Base-by-base conservation (phyloP, 1,140 invertebrate species). In the Acromyrmex charruanus region DNA sequence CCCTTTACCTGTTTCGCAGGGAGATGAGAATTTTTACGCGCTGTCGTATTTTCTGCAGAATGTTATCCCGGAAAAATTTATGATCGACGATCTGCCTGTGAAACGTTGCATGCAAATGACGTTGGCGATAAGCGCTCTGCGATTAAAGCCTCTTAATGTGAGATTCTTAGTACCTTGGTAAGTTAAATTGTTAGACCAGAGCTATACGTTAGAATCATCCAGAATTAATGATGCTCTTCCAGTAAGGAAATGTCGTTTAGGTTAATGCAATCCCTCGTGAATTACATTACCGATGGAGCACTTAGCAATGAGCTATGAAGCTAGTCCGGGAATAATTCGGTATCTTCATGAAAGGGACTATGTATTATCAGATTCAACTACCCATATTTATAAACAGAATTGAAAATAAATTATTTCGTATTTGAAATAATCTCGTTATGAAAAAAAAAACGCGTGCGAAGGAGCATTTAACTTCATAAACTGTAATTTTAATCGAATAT, bases 111-210 rank as follows among this genome's bases (percentile, higher is more conserved):
- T 84, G 80, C 69, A 84, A 84, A 84, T 61, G 80, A 84, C 25
- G 14, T 28, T 68, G 18, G 77, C 77, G 79, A 71, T 84, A 84
- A 84, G 69, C 69, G 55, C 55, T 31, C 39, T 12, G n/a, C 61
- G 80, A 84, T 84, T 84, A 84, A 75, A 61, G 69, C 59, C 44
- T 84, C 80, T 84, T 84, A 84, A 84, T 74, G 80, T 72, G 55
- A 35, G 35, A 74, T 12, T 69, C 66, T 71, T 49, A 51, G 55
- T 49, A 49, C 69, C 25, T 63, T 18, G 66, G 35, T 82, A 49
- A 72, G 80, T 71, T 84, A 49, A 84, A 84, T 84, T 84, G 80
- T 84, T 84, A 74, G 69, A 25, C 39, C 58, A 39, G 21, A 28
- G 80, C 69, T 75, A 75, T 84, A 84, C 80, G 58, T 75, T 84